Percentiles rank a stretch among this genome's conserved stretches.
These are phyloP conservation scores for Cyaniris semiargus DNA, from an alignment of 2,888 invertebrate genomes.

Conservation along the genomic window DNA sequence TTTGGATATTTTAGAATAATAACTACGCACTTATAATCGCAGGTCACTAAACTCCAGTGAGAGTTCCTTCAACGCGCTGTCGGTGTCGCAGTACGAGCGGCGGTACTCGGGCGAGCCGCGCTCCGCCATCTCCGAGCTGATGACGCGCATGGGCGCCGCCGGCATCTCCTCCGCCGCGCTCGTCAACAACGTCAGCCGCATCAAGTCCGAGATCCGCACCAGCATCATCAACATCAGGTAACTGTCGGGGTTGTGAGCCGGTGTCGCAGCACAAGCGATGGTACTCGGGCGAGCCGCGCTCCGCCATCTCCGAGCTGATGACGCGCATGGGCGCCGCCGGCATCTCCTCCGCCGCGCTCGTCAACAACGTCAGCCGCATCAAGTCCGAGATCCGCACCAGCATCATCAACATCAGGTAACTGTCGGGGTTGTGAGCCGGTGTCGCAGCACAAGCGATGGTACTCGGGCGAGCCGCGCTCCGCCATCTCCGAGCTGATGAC, in stretches of 20 bases:
- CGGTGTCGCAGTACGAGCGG: constrained; percentile 63
- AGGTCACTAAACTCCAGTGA: constrained; percentile 70
- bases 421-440: constrained; percentile 42
- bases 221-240: constrained; percentile 63
- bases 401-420: constrained; percentile 58
- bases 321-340: constrained; percentile 70
- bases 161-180: constrained; percentile 66
- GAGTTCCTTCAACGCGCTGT: constrained; percentile 69
- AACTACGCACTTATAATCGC: not conserved
- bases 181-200: constrained; percentile 63
- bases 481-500: constrained; percentile 69
- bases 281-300: constrained; percentile 57
- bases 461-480: constrained; percentile 57
- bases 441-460: constrained; percentile 63
- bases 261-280: constrained; percentile 64
- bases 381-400: constrained; percentile 70
- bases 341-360: constrained; percentile 63
- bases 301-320: constrained; percentile 68
- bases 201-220: constrained; percentile 69
- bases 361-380: constrained; percentile 63
- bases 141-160: constrained; percentile 70
- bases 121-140: constrained; percentile 65
- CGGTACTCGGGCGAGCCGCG: constrained; percentile 58
- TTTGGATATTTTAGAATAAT: no score
- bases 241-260: constrained; percentile 32